These are phyloP conservation scores for Caretta caretta DNA, from an alignment of 2,113 vertebrate genomes.

Conservation along the genomic window DNA sequence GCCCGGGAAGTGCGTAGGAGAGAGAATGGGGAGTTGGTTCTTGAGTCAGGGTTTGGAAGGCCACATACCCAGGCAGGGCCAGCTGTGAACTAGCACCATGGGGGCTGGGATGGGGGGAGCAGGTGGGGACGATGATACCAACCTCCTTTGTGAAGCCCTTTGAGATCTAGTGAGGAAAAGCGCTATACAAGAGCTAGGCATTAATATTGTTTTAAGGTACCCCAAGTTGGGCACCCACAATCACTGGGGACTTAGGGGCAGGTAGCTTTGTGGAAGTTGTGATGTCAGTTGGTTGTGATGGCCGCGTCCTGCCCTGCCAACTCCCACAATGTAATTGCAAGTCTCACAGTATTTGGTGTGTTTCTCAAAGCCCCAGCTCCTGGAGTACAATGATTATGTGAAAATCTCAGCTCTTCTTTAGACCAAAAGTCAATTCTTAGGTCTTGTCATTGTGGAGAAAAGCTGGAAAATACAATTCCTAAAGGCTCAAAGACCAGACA, in stretches of 20 bases:
- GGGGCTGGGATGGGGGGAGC: accelerated
- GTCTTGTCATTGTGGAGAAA: not conserved
- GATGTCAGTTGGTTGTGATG: not conserved
- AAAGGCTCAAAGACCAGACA: not conserved
- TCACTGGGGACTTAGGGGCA: not conserved
- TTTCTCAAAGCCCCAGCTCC: not conserved
- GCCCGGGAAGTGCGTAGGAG: not conserved
- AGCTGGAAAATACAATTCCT: not conserved
- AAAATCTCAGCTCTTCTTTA: not conserved
- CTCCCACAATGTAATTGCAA: not conserved
- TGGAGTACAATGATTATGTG: not conserved
- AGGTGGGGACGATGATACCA: not conserved
- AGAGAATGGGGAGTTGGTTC: not conserved
- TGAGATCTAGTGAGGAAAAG: not conserved
- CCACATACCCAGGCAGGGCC: not conserved
- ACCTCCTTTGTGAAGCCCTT: not conserved
- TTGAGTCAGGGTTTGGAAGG: not conserved
- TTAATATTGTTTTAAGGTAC: not conserved
- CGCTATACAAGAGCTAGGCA: not conserved
- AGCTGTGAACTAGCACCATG: not conserved
- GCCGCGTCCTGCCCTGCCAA: not conserved
- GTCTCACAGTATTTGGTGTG: not conserved
- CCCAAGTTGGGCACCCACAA: not conserved
- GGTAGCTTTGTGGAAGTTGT: not conserved
- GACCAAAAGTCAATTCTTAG: not conserved